These are phyloP conservation scores for Brachymystax lenok DNA, from an alignment of 2,797 vertebrate genomes.

Conservation along the genomic window DNA sequence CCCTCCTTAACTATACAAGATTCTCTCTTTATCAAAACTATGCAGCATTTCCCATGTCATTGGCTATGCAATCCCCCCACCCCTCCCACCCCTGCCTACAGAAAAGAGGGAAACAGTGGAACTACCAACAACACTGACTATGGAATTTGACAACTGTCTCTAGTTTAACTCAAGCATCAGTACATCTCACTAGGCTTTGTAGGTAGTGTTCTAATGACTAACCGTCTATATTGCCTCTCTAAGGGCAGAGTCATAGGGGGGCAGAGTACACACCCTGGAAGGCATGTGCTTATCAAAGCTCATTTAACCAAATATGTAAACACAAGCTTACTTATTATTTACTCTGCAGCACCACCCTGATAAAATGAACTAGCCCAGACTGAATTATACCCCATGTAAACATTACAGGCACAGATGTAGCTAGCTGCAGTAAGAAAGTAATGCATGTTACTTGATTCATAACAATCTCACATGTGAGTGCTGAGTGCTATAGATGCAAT, in stretches of 20 bases:
- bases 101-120: too few species aligned
- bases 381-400: background rate
- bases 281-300: background rate
- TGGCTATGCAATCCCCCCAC: too few species aligned
- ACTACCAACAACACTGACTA: background rate
- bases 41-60: too few species aligned
- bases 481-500: background rate
- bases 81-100: too few species aligned
- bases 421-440: background rate
- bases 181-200: background rate
- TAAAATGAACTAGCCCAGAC: conserved; percentile 1
- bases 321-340: background rate
- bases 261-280: background rate
- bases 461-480: background rate
- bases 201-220: conserved; percentile 16
- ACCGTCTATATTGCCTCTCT: background rate
- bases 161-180: background rate
- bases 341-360: background rate
- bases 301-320: background rate
- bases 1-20: background rate
- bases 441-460: background rate
- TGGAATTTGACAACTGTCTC: background rate
- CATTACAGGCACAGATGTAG: background rate
- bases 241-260: background rate
- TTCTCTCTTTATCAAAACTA: too few species aligned